phyloP scores from a whole-genome alignment of 2,888 invertebrate genomes.

The Lamellibrachia columna region DNA sequence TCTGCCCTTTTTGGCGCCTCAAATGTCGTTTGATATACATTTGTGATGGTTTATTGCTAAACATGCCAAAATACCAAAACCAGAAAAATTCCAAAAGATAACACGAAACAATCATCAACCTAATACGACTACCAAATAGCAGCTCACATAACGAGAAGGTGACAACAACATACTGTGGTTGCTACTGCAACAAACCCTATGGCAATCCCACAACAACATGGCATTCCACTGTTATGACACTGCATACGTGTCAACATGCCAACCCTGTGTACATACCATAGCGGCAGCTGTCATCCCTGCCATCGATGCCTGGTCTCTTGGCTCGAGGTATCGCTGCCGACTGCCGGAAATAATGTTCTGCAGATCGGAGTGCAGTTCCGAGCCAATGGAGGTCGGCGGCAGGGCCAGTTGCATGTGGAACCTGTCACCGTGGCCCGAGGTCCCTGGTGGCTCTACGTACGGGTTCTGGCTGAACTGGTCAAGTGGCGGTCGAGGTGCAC shows the following conservation, averaged over 20 bases:
- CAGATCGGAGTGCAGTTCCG: background rate
- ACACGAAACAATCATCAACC: background rate
- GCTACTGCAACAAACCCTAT: background rate
- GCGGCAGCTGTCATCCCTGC: background rate
- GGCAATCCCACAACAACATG: background rate
- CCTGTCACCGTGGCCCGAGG: background rate
- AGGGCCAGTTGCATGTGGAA: slow-evolving; percentile 9
- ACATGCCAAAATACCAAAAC: background rate
- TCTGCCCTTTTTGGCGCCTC: background rate
- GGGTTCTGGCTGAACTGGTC: slow-evolving; percentile 23
- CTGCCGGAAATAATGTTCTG: slow-evolving; percentile 13
- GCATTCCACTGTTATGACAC: background rate
- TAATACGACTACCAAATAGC: background rate
- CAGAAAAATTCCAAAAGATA: background rate
- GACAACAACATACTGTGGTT: background rate
- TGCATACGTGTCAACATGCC: background rate
- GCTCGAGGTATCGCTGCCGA: slow-evolving; percentile 17
- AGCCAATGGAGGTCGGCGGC: background rate
- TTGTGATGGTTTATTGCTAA: background rate
- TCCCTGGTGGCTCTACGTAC: background rate
- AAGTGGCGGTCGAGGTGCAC: background rate
- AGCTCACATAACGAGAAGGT: background rate
- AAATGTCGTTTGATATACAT: background rate
- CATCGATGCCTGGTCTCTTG: background rate
- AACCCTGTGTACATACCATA: background rate